These are phyloP conservation scores for Hemibagrus wyckioides DNA, from an alignment of 2,113 vertebrate genomes.

Conservation along the genomic window DNA sequence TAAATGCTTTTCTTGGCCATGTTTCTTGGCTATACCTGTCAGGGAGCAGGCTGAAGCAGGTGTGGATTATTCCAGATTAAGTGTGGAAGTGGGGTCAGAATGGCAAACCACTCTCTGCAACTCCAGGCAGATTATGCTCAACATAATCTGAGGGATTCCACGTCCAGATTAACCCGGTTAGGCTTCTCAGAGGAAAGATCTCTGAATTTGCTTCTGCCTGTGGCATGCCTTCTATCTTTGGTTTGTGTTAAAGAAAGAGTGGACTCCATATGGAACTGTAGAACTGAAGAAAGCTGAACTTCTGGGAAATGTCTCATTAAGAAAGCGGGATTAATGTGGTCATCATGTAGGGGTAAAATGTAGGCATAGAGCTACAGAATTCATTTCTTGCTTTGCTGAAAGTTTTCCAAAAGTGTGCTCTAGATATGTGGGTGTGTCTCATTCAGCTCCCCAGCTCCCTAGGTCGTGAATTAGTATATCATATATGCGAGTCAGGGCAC, in stretches of 20 bases:
- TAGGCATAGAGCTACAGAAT: not conserved
- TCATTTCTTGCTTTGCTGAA: not conserved
- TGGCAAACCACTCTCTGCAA: constrained; percentile 59
- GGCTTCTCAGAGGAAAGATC: constrained; percentile 73
- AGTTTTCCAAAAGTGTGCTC: not conserved
- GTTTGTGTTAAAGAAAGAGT: constrained; percentile 59
- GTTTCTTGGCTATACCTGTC: constrained; percentile 75
- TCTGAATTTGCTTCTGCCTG: not conserved
- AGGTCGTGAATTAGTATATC: too few relatives aligned
- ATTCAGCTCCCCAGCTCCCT: too few relatives aligned
- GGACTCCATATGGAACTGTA: constrained; percentile 59
- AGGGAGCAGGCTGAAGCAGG: constrained; percentile 83
- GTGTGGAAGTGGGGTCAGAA: constrained; percentile 81
- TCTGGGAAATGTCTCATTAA: not conserved
- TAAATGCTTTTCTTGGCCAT: constrained; percentile 81
- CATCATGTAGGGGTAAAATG: too few relatives aligned
- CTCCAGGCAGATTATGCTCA: not conserved
- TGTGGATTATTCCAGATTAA: constrained; percentile 87
- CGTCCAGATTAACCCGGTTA: constrained; percentile 76
- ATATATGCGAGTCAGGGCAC: too few relatives aligned
- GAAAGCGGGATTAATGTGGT: not conserved
- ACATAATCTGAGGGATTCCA: constrained; percentile 59
- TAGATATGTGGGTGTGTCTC: not conserved
- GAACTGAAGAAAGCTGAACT: not conserved
- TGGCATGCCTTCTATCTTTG: constrained; percentile 71